phyloP scores from a whole-genome alignment of 2,888 invertebrate genomes.

The Aphidoletes aphidimyza region DNA sequence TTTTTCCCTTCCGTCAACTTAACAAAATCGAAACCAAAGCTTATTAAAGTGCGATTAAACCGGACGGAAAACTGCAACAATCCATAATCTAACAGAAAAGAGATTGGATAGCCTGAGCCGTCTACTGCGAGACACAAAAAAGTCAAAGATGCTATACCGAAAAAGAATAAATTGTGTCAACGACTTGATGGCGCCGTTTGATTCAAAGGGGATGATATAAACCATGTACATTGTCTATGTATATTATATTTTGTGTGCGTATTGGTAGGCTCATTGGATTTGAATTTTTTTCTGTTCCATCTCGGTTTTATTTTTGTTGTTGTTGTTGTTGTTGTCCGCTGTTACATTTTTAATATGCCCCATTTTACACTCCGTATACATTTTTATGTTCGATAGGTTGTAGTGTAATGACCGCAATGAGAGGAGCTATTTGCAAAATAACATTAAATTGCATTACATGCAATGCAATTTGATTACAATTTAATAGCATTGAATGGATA shows the following conservation, averaged over 20 bases:
- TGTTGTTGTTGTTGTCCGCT: background rate
- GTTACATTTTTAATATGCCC: background rate
- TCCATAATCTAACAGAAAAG: too few relatives aligned
- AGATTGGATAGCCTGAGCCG: too few relatives aligned
- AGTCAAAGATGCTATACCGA: background rate
- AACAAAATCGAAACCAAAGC: too few relatives aligned
- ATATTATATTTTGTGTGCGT: too few relatives aligned
- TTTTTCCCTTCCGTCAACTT: background rate
- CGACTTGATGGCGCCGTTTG: slow-evolving; percentile 42
- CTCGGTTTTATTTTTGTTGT: background rate
- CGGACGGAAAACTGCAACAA: too few relatives aligned
- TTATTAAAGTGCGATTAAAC: too few relatives aligned
- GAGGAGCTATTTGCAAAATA: background rate
- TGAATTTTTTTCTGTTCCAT: background rate
- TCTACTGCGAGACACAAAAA: background rate
- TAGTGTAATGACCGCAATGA: background rate
- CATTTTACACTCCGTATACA: background rate
- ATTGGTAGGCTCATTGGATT: background rate
- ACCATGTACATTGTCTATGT: too few relatives aligned
- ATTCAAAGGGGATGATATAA: background rate
- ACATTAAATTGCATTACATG: background rate
- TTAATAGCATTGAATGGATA: background rate
- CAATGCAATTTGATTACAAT: slow-evolving; percentile 8
- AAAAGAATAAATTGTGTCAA: slow-evolving; percentile 23
- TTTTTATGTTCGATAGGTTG: background rate